phyloP scores from a whole-genome alignment of 2,113 vertebrate species.

The Calyptomena viridis region DNA sequence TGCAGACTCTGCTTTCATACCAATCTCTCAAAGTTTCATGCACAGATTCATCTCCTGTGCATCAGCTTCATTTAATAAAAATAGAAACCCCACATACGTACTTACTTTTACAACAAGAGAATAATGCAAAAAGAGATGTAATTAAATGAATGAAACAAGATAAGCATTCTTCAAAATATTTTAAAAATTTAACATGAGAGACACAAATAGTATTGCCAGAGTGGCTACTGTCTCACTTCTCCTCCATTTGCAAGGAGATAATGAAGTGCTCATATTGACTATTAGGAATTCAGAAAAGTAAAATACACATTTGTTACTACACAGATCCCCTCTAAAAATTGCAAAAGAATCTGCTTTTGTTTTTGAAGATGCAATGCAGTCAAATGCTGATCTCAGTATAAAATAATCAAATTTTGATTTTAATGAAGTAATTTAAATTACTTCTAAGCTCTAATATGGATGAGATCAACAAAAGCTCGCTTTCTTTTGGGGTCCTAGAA shows the following conservation, averaged over 20 bases:
- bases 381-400: not conserved
- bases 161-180: not conserved
- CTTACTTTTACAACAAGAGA: not conserved
- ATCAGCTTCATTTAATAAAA: not conserved
- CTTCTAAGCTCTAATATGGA: not conserved
- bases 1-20: not conserved
- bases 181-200: not conserved
- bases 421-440: not conserved
- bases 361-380: not conserved
- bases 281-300: not conserved
- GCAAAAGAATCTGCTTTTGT: not conserved
- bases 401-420: slow-evolving; percentile 10
- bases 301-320: not conserved
- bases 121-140: not conserved
- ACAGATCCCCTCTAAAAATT: not conserved
- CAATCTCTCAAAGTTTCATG: not conserved
- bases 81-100: not conserved
- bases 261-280: not conserved
- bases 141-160: not conserved
- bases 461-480: not conserved
- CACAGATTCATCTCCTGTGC: not conserved
- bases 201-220: not conserved
- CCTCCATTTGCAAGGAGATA: not conserved
- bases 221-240: not conserved
- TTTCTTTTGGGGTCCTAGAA: not conserved